phyloP scores from a whole-genome alignment of 2,113 vertebrate genomes.

The Vulpes lagopus region DNA sequence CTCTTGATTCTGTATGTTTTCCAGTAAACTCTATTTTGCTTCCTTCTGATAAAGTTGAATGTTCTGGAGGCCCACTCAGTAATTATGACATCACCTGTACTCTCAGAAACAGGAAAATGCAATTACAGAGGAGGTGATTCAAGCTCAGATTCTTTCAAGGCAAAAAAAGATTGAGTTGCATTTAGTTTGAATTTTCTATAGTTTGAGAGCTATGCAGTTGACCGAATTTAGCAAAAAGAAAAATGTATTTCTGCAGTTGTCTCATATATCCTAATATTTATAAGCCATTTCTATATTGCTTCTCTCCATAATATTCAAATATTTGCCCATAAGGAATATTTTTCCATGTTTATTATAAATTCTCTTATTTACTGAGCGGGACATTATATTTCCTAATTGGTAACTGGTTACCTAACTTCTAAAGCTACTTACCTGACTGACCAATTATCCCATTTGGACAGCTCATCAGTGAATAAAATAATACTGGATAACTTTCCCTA shows the following conservation, averaged over 20 bases:
- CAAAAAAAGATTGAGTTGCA: neutral
- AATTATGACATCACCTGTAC: neutral
- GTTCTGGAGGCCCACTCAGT: neutral
- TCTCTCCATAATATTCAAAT: neutral
- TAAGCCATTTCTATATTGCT: neutral
- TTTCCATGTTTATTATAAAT: neutral
- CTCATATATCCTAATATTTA: neutral
- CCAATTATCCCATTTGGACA: neutral
- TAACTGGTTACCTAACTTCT: neutral
- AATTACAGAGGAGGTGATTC: neutral
- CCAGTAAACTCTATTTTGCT: neutral
- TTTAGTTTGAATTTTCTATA: neutral
- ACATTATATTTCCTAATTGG: neutral
- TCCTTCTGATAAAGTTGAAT: neutral
- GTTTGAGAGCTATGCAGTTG: neutral
- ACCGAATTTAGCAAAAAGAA: neutral
- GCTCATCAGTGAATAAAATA: neutral
- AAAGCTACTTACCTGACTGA: neutral
- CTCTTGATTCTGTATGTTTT: neutral
- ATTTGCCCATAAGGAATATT: neutral
- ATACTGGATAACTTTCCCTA: neutral
- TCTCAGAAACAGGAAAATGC: constrained; percentile 6
- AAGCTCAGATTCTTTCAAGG: constrained; percentile 15
- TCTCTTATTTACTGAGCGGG: neutral
- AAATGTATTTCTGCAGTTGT: neutral